Base-by-base conservation (phyloP, 2,797 vertebrate species). In the Myotis myotis region DNA sequence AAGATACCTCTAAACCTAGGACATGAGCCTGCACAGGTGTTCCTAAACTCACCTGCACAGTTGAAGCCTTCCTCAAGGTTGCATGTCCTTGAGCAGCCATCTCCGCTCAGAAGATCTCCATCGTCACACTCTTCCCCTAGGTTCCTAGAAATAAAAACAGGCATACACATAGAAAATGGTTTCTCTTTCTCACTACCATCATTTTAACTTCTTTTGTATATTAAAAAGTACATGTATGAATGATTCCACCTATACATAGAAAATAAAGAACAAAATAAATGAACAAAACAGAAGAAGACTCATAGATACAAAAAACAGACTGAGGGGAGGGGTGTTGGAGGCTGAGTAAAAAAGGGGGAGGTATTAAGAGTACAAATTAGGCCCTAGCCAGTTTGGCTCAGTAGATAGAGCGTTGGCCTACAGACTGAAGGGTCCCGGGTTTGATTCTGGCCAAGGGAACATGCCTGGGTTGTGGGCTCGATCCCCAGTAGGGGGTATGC, bases 81-180 rank as follows among this genome's bases (percentile, higher is more conserved):
- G 96, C 99, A 99, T 19, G 98, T 98, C 98, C 98, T 99, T 23
- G 99, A 99, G 96, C 99, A 99, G 86, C 99, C 99, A 12, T 99
- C 99, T 57, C 99, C 99, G n/a, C 99, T 99, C 97, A 99, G 70
- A 93, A 99, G 98, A 95, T 99, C 99, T 22, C 98, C 98, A 86
- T 99, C 99, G 80, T 99, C 99, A 44, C 99, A 99, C 95, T 99
- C 98, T 79, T 99, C 99, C 60, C 97, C 98, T 64, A 98, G 87
- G 70, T 60, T 98, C 98, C 99, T 99, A 75, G 85, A 38, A 94
- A 60, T 75, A 66, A 80, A 92, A 74, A 22, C 17, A 89, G 20
- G 71, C 44, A 51, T 0, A 51, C 8, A 87, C 6, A 41, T 1
- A 49, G 15, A 49, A 15, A 70, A 38, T 16, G 8, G 8, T 3